These are phyloP conservation scores for Vombatus ursinus DNA, from an alignment of 2,113 vertebrate genomes.

Conservation along the genomic window DNA sequence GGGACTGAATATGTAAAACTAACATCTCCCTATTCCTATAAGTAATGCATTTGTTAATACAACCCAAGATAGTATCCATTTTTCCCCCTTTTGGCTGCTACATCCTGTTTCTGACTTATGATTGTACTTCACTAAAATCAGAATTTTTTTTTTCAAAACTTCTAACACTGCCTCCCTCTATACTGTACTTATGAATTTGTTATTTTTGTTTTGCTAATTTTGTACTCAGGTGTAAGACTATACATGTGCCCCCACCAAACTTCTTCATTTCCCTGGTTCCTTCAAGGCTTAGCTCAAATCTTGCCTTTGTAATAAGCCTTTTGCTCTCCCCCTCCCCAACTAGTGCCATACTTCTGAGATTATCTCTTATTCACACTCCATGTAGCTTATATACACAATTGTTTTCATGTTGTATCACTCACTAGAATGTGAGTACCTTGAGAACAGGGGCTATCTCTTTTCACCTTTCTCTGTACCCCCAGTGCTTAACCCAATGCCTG, in stretches of 20 bases:
- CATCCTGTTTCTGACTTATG: not conserved
- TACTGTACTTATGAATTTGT: not conserved
- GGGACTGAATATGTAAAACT: not conserved
- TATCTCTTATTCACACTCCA: not conserved
- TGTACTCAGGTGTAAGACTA: not conserved
- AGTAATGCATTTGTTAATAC: not conserved
- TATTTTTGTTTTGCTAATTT: not conserved
- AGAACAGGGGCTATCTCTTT: not conserved
- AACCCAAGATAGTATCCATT: not conserved
- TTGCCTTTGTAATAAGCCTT: not conserved
- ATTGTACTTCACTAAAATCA: not conserved
- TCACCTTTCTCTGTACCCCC: not conserved
- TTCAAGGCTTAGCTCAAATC: not conserved
- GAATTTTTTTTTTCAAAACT: too few species aligned
- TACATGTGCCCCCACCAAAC: not conserved
- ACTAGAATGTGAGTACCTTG: not conserved
- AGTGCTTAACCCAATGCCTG: not conserved
- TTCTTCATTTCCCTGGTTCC: not conserved
- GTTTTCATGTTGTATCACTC: not conserved
- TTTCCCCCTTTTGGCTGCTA: not conserved
- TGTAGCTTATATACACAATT: not conserved
- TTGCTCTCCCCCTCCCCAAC: not conserved
- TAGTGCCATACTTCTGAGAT: not conserved
- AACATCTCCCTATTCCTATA: not conserved
- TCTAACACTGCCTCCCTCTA: not conserved